Evolutionary conservation across 92 coral and sea anemone species (phyloP).

Genomic region (Meandrina meandrites): DNA sequence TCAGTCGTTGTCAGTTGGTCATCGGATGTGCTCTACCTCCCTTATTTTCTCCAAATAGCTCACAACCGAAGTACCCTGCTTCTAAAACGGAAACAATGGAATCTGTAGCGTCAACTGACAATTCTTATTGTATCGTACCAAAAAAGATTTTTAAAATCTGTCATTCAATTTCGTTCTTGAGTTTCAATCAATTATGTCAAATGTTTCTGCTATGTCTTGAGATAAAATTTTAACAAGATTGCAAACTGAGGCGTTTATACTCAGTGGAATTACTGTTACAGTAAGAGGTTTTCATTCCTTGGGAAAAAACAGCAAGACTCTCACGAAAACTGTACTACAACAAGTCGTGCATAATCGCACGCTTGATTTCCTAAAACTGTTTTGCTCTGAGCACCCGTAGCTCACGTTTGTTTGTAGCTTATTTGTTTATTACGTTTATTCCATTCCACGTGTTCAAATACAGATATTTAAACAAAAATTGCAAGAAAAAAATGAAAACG

Average conservation of each 20-base stretch:
- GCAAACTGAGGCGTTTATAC: background rate
- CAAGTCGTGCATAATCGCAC: too few relatives aligned
- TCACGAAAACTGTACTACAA: background rate
- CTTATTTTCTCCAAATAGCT: background rate
- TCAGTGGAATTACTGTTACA: background rate
- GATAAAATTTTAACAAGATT: background rate
- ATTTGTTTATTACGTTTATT: too few relatives aligned
- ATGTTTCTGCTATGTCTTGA: background rate
- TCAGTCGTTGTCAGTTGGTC: too few relatives aligned
- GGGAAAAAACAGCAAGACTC: background rate
- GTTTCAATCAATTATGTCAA: background rate
- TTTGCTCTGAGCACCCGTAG: too few relatives aligned
- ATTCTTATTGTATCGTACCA: background rate
- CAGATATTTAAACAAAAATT: too few relatives aligned
- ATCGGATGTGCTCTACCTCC: too few relatives aligned
- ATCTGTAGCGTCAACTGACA: background rate
- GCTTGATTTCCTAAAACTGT: too few relatives aligned
- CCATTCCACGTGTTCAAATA: too few relatives aligned
- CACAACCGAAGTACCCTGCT: background rate
- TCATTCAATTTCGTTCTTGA: background rate
- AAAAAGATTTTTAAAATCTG: background rate
- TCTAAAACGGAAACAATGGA: constrained; percentile 5
- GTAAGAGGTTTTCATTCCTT: background rate
- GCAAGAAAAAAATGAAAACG: too few relatives aligned
- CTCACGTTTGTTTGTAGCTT: too few relatives aligned